A percentile compares a stretch with the other conserved stretches of the same genome.
phyloP scores from a whole-genome alignment of 2,113 vertebrate species.

The Sula dactylatra region DNA sequence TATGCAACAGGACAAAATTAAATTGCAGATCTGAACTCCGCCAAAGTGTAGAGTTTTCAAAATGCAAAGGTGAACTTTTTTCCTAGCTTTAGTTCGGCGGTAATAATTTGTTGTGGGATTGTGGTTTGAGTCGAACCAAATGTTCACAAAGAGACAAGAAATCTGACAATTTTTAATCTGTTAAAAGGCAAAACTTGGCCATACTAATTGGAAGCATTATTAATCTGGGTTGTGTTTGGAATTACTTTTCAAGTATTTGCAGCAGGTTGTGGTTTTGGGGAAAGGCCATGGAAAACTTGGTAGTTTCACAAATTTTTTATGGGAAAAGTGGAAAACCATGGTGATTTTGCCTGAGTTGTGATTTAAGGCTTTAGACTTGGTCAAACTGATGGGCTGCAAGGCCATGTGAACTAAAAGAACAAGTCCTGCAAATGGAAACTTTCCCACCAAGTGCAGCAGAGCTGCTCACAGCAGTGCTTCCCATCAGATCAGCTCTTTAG shows the following conservation, averaged over 20 bases:
- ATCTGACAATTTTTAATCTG: neutral
- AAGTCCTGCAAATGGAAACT: neutral
- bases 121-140: constrained; percentile 24
- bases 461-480: neutral
- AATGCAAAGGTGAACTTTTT: constrained; percentile 22
- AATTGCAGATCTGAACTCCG: neutral
- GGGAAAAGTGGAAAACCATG: neutral
- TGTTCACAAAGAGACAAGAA: neutral
- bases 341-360: neutral
- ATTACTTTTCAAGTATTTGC: constrained; percentile 25
- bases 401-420: neutral
- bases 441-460: neutral
- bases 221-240: constrained; percentile 17
- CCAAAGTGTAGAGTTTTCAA: neutral
- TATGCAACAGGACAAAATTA: constrained; percentile 18
- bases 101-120: neutral
- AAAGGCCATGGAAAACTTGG: constrained; percentile 9
- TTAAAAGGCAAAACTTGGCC: constrained; percentile 5
- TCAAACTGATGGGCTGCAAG: neutral
- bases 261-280: constrained; percentile 29
- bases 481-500: neutral
- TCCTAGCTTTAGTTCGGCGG: neutral
- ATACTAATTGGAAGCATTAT: neutral
- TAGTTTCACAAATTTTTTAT: constrained; percentile 7
- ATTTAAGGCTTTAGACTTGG: neutral